Evolutionary conservation across 2,113 vertebrate genomes (phyloP), one percentile per base, ranked within the genome.

Genomic region (Pangasianodon hypophthalmus): DNA sequence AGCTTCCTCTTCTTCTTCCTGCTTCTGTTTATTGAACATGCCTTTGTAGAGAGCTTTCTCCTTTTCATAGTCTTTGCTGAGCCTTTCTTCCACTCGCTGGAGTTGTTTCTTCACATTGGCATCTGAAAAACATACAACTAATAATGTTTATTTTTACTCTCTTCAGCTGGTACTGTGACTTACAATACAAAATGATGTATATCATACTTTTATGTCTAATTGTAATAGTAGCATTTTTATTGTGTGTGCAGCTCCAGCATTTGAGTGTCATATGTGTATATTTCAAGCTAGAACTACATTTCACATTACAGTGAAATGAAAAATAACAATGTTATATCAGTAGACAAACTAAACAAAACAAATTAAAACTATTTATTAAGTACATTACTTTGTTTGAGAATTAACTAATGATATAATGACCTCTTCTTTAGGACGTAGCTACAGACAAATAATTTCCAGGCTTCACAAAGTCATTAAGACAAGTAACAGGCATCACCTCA

Each of bases 41-140:
- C 96, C 96, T 92, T 95, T 93, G 90, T 97, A 98, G 90, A 97
- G 94, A 62, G 96, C 96, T 90, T 96, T 97, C 92, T 98, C 97
- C 87, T 95, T 96, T 88, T 95, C 95, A 16, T 96, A 95, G 91
- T 97, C 97, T 71, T 88, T 94, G 80, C 88, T 96, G 75, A 98
- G 95, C 90, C 96, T 96, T 24, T 96, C 95, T 69, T 98, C 96
- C 4, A 96, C 96, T 88, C 95, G 94, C 93, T 96, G 97, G 32
- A 98, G 94, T 90, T 97, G 96, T 88, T 93, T 95, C 92, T 92
- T 97, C 89, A 98, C 96, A 0, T 95, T 97, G 60, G 95, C 91
- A 89, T 98, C 98, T 98, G 92, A 10, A 26, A 91, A 44, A 16
- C 7, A 84, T 46, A 46, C 82, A 46, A 62, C 4, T 54, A 24